Evolutionary conservation across 2,113 vertebrate species (phyloP).

Genomic region (Hydrochoerus hydrochaeris): DNA sequence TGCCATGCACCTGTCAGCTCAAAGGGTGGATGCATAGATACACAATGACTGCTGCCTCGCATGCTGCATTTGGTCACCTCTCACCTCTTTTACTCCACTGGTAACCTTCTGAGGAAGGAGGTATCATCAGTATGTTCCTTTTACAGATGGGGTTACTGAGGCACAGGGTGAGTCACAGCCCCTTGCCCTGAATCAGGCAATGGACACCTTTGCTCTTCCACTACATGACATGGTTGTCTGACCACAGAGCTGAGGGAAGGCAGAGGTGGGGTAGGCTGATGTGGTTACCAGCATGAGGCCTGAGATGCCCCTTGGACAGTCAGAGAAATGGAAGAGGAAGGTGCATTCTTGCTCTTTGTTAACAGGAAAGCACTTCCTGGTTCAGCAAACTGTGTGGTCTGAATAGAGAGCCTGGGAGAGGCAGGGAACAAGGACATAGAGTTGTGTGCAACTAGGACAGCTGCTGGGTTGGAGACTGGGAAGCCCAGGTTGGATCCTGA

Average conservation of each 20-base stretch:
- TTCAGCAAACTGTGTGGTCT: neutral
- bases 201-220: neutral
- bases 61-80: rapidly evolving
- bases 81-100: neutral
- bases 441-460: neutral
- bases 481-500: rapidly evolving
- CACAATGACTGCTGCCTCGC: too few species aligned
- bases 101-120: neutral
- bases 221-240: rapidly evolving
- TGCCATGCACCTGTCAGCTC: neutral
- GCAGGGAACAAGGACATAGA: neutral
- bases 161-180: neutral
- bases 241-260: rapidly evolving
- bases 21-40: too few species aligned
- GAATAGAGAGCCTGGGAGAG: neutral
- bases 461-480: neutral
- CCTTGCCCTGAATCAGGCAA: rapidly evolving
- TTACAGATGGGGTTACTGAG: neutral
- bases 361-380: neutral
- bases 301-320: neutral
- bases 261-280: neutral
- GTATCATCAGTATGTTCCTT: neutral
- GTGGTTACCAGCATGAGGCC: neutral
- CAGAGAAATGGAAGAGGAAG: neutral
- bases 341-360: neutral